Conservation (phyloP, 2,797 vertebrate species). For the Petrocephalus sullivani region DNA sequence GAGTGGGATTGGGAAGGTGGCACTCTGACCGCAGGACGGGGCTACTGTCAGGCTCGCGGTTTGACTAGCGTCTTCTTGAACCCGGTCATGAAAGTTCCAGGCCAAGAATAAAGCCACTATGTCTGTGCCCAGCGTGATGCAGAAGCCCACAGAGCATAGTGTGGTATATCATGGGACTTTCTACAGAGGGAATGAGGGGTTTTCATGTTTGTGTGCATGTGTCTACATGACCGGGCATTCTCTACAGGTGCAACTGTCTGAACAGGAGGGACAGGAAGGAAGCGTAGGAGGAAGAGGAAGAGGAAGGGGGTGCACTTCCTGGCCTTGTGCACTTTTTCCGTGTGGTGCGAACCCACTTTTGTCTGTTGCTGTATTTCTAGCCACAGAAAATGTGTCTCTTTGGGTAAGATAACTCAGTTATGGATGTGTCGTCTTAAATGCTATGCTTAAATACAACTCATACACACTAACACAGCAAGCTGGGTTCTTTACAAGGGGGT, state of each 20-base stretch:
- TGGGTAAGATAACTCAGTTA: neutral
- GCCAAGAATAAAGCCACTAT: neutral
- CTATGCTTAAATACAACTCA: neutral
- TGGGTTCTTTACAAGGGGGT: neutral
- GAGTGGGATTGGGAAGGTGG: neutral
- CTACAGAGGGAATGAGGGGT: neutral
- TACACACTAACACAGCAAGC: neutral
- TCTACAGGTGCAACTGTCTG: neutral
- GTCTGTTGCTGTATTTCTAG: neutral
- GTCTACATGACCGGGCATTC: conserved; percentile 13
- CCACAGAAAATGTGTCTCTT: neutral
- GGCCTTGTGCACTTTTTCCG: neutral
- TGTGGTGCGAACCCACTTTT: neutral
- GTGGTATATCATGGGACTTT: neutral
- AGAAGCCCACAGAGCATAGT: neutral
- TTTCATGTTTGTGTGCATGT: conserved; percentile 12
- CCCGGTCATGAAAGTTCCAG: neutral
- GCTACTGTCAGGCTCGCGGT: neutral
- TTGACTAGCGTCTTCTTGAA: neutral
- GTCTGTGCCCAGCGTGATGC: neutral
- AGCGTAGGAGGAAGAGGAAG: neutral
- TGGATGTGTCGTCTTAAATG: neutral
- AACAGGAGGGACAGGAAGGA: neutral
- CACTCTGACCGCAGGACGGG: neutral
- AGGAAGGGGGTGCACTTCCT: neutral